Evolutionary conservation across 2,888 invertebrate species (phyloP), one percentile per base, ranked within the genome.

Genomic region (Cephus pygmeus): DNA sequence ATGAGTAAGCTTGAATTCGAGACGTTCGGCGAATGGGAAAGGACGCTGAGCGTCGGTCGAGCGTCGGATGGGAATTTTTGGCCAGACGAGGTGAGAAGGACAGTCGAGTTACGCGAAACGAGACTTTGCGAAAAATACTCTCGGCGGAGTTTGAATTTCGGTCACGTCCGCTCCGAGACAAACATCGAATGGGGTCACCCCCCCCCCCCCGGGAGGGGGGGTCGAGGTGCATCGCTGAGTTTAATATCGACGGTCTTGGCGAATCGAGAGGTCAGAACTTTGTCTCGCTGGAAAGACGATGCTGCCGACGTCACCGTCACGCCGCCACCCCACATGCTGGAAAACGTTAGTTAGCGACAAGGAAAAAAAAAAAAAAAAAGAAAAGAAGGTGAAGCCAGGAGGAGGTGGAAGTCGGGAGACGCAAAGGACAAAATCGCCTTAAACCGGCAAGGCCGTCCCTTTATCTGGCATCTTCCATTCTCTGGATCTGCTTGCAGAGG

Each of bases 381-480:
- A 76, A 23, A 36, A 68, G 30, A 69, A 76, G 34, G 69, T 79
- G 73, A 69, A 76, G 73, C 4, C 40, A 12, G 12, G 4, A 15
- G 15, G 15, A 12, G 12, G 15, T 36, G 36, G 1, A 40, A 23
- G 40, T 40, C 15, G 36, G 11, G 30, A 33, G 56, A 56, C 36
- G 31, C 56, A 35, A 34, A 69, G 12, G 79, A 78, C 40, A 71
- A 71, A 79, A 79, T 78, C 79, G 78, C 76, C 76, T 81, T 75
- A 74, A 31, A 71, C 31, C 76, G 68, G 77, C 73, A 73, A 77
- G 69, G 75, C 78, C 78, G 35, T 23, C 34, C 73, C 77, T 79
- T 82, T 83, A 84, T 83, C 83, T 75, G 56, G 79, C 82, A 84
- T 83, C 82, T 82, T 81, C 83, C 81, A 83, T 84, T 84, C 82